phyloP scores from a whole-genome alignment of 2,113 vertebrate genomes.

The Himantopus leucocephalus region DNA sequence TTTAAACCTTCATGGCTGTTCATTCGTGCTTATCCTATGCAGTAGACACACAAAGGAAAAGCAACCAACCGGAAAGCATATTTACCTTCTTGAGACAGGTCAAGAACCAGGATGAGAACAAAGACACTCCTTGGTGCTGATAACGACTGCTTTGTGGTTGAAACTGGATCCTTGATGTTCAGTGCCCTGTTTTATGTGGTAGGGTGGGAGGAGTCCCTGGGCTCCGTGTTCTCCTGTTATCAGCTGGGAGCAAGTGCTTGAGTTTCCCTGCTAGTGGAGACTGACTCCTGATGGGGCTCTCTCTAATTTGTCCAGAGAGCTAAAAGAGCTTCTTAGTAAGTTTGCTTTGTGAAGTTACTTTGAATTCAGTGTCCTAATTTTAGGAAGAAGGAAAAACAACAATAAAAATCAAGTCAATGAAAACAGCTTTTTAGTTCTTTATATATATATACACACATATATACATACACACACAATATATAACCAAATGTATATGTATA shows the following conservation, averaged over 20 bases:
- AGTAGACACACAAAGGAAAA: background rate
- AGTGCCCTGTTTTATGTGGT: background rate
- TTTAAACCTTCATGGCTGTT: background rate
- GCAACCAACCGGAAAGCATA: background rate
- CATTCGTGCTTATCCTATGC: background rate
- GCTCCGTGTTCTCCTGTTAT: background rate
- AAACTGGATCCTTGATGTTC: constrained; percentile 19
- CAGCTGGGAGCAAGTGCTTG: background rate
- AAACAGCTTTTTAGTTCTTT: background rate
- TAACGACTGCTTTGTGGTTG: constrained; percentile 8
- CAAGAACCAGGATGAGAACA: constrained; percentile 3
- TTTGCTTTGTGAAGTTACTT: background rate
- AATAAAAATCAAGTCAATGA: background rate
- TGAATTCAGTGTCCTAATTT: background rate
- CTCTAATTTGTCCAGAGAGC: background rate
- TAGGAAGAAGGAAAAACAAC: background rate
- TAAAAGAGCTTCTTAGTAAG: background rate
- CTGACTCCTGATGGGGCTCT: background rate
- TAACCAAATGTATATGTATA: background rate
- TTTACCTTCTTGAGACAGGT: background rate
- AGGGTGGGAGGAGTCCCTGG: background rate
- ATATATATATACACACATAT: too few species aligned
- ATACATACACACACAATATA: too few species aligned
- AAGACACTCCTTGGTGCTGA: constrained; percentile 13
- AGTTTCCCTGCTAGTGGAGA: background rate